Evolutionary conservation across 2,888 invertebrate genomes (phyloP).

Genomic region (Catocala fraxini): DNA sequence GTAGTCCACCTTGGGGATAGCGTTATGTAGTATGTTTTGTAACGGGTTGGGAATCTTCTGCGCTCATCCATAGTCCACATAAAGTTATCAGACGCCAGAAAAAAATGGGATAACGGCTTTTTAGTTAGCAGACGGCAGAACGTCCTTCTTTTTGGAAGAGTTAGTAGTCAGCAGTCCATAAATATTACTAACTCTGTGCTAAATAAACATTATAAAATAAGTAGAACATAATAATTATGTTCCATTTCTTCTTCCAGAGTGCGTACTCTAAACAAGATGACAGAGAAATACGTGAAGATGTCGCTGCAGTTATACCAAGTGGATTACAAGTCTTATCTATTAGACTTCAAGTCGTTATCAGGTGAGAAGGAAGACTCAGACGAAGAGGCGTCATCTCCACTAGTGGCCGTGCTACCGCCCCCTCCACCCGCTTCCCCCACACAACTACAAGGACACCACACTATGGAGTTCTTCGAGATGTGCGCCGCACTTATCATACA

Average conservation of each 20-base stretch:
- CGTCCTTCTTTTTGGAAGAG: too few relatives aligned
- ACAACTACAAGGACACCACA: slow-evolving; percentile 93
- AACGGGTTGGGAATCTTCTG: too few relatives aligned
- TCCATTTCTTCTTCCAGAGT: slow-evolving; percentile 87
- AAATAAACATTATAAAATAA: background rate
- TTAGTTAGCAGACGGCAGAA: too few relatives aligned
- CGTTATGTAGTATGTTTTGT: too few relatives aligned
- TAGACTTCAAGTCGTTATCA: slow-evolving; percentile 98
- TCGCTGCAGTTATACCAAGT: slow-evolving; percentile 99
- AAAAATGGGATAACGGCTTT: too few relatives aligned
- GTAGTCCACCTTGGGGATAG: too few relatives aligned
- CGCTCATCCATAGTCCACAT: too few relatives aligned
- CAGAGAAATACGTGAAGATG: slow-evolving; percentile 97
- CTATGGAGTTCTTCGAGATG: slow-evolving; percentile 99
- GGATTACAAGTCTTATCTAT: slow-evolving; percentile 98
- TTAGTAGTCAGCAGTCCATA: too few relatives aligned
- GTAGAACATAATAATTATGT: background rate
- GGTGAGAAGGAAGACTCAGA: slow-evolving; percentile 90
- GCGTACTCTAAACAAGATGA: slow-evolving; percentile 94
- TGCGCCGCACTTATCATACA: slow-evolving; percentile 99
- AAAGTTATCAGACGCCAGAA: too few relatives aligned
- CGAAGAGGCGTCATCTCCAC: slow-evolving; percentile 65
- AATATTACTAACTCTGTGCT: too few relatives aligned
- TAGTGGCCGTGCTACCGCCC: slow-evolving; percentile 55
- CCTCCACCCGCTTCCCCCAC: slow-evolving; percentile 61